Conservation (phyloP, 2,113 vertebrate genomes). For the Gasterosteus nipponicus region DNA sequence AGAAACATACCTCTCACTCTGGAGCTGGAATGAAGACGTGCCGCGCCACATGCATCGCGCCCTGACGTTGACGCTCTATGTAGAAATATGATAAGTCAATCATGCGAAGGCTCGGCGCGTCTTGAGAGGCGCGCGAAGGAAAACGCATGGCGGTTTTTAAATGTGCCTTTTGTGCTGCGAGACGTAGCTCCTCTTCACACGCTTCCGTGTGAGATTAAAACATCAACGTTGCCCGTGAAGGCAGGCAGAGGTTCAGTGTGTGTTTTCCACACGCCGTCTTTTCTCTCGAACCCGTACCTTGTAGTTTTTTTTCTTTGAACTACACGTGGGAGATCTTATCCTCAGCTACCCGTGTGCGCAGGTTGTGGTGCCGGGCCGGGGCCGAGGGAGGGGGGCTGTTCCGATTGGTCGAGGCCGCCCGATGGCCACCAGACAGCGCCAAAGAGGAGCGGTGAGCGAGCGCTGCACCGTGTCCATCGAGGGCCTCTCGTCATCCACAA, state of each 20-base stretch:
- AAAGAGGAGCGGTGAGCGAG: slow-evolving; percentile 84
- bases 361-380: slow-evolving; percentile 90
- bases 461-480: slow-evolving; percentile 92
- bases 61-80: slow-evolving; percentile 65
- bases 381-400: slow-evolving; percentile 83
- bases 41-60: slow-evolving; percentile 45
- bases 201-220: slow-evolving; percentile 39
- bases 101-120: slow-evolving; percentile 41
- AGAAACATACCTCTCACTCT: slow-evolving; percentile 60
- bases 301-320: slow-evolving; percentile 5
- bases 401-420: slow-evolving; percentile 85
- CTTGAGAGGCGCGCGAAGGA: slow-evolving; percentile 29
- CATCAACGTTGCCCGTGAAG: slow-evolving; percentile 37
- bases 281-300: not conserved
- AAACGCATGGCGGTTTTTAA: slow-evolving; percentile 25
- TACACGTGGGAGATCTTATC: slow-evolving; percentile 58
- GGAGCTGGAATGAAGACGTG: slow-evolving; percentile 67
- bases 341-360: slow-evolving; percentile 65
- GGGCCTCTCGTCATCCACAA: slow-evolving; percentile 95
- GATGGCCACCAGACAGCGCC: slow-evolving; percentile 87
- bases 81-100: slow-evolving; percentile 75
- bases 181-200: slow-evolving; percentile 17
- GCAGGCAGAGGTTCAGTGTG: slow-evolving; percentile 19
- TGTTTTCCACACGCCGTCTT: slow-evolving; percentile 20
- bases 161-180: slow-evolving; percentile 36